These are phyloP conservation scores for Glossosoma conforme DNA, from an alignment of 1,140 invertebrate genomes.

Conservation along the genomic window DNA sequence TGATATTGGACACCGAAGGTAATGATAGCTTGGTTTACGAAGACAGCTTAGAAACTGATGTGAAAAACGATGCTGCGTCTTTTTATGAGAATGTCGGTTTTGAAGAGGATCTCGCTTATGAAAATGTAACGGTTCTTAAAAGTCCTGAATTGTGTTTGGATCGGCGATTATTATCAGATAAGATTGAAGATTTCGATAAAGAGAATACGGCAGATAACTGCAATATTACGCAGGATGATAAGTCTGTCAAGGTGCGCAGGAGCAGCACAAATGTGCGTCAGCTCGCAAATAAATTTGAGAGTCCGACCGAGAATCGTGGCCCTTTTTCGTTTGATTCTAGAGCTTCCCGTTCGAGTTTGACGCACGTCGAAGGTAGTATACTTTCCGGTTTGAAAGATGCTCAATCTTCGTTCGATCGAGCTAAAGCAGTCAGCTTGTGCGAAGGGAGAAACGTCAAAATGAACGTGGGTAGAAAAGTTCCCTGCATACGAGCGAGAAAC, in stretches of 20 bases:
- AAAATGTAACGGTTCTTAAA: slow-evolving; percentile 39
- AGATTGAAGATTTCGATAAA: slow-evolving; percentile 21
- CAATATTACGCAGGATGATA: slow-evolving; percentile 10
- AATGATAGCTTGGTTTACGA: slow-evolving; percentile 35
- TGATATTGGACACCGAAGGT: slow-evolving; percentile 47
- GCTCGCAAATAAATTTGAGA: slow-evolving; percentile 54
- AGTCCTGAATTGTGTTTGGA: slow-evolving; percentile 22
- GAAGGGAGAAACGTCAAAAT: slow-evolving; percentile 19
- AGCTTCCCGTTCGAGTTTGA: slow-evolving; percentile 30
- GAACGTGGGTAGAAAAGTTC: slow-evolving; percentile 18
- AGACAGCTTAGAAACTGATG: slow-evolving; percentile 31
- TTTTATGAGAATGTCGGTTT: slow-evolving; percentile 26
- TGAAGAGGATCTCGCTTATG: slow-evolving; percentile 46
- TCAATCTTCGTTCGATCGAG: slow-evolving; percentile 32
- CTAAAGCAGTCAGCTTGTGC: slow-evolving; percentile 28
- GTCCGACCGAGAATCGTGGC: slow-evolving; percentile 48
- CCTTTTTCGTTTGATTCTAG: slow-evolving; percentile 43
- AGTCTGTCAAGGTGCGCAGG: slow-evolving; percentile 8
- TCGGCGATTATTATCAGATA: slow-evolving; percentile 7
- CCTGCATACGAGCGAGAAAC: slow-evolving; percentile 33
- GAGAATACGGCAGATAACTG: slow-evolving; percentile 27
- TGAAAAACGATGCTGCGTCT: slow-evolving; percentile 8
- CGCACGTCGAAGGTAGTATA: slow-evolving; percentile 12
- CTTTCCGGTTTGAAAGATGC: slow-evolving; percentile 32
- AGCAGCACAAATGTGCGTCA: slow-evolving; percentile 48